Evolutionary conservation across 1,140 invertebrate genomes (phyloP).

Genomic region (Ptiloglossa arizonensis): DNA sequence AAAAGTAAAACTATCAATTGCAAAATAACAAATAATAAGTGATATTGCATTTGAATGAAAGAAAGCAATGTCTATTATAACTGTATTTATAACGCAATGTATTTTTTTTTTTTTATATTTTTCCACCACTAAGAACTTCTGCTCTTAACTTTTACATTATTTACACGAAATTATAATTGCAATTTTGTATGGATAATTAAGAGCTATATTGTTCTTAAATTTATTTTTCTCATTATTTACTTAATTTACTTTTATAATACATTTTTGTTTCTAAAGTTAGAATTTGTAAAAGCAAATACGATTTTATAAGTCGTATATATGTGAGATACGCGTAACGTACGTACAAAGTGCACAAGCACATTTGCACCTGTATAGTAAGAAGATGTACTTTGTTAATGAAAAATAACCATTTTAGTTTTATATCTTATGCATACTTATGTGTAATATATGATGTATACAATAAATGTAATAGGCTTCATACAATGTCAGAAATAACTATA

Average conservation of each 20-base stretch:
- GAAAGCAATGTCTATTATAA: not conserved
- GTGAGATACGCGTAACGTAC: not conserved
- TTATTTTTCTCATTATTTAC: not conserved
- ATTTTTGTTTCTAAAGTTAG: not conserved
- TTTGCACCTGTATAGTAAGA: not conserved
- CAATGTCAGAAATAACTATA: not conserved
- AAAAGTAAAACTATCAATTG: not conserved
- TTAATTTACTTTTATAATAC: constrained; percentile 1
- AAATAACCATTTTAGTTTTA: constrained; percentile 13
- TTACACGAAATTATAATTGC: not conserved
- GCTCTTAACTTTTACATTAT: not conserved
- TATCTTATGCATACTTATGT: not conserved
- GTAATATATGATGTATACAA: constrained; percentile 16
- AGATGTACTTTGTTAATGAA: not conserved
- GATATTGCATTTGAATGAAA: not conserved
- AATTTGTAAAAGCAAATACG: not conserved
- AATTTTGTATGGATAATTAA: not conserved
- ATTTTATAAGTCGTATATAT: constrained; percentile 4
- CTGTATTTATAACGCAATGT: not conserved
- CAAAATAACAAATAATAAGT: not conserved
- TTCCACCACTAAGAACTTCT: not conserved
- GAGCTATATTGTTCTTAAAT: not conserved
- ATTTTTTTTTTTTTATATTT: not conserved
- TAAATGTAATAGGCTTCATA: constrained; percentile 16
- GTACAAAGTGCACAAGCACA: constrained; percentile 6